These are phyloP conservation scores for Lineus longissimus DNA, from an alignment of 1,140 invertebrate genomes.

Conservation along the genomic window DNA sequence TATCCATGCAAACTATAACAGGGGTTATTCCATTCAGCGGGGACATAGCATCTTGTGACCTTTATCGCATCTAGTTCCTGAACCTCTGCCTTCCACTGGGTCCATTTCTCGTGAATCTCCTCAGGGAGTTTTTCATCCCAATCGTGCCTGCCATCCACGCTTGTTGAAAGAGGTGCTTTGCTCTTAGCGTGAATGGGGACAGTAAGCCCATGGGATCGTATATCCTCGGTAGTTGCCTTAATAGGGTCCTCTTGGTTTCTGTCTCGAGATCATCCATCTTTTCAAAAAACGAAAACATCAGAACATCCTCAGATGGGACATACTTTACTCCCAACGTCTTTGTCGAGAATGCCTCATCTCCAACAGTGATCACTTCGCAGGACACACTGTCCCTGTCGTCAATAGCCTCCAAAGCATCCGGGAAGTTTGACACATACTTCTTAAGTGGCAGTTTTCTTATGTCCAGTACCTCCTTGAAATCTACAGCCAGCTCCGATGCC, in stretches of 20 bases:
- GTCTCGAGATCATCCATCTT: not conserved
- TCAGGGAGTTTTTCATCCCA: not conserved
- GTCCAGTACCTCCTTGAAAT: not conserved
- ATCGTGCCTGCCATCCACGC: not conserved
- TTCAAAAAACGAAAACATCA: conserved; percentile 4
- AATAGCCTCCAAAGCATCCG: too few relatives aligned
- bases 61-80: not conserved
- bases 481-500: not conserved
- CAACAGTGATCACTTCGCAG: not conserved
- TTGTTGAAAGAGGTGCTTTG: not conserved
- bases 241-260: not conserved
- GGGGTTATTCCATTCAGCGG: not conserved
- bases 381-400: not conserved
- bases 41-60: not conserved
- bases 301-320: not conserved
- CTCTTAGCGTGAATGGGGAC: not conserved
- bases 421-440: not conserved
- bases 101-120: not conserved
- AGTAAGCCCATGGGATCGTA: conserved; percentile 4
- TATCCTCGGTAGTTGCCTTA: not conserved
- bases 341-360: not conserved
- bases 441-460: not conserved
- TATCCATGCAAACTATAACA: not conserved
- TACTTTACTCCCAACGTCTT: not conserved
- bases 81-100: not conserved